Conservation (phyloP, 2,888 invertebrate species). For the Eristalis arbustorum region DNA sequence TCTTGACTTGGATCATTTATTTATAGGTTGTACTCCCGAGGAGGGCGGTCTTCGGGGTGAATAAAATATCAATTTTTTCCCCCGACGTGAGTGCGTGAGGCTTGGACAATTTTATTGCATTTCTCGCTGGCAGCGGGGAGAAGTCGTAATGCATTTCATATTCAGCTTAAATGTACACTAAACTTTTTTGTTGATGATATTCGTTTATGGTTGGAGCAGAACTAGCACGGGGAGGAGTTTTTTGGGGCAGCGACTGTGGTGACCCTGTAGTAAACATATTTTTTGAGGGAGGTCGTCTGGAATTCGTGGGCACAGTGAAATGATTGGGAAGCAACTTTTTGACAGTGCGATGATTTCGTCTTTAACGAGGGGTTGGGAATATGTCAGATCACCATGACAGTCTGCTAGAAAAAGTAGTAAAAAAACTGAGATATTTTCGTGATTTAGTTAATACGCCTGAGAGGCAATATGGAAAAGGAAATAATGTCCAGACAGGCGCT, state of each 20-base stretch:
- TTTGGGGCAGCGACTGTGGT: neutral
- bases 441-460: no score
- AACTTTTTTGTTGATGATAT: neutral
- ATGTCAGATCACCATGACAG: no score
- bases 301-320: no score
- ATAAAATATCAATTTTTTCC: constrained; percentile 59
- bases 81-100: constrained; percentile 4
- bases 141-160: constrained; percentile 20
- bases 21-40: neutral
- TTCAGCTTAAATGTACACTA: neutral
- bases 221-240: neutral
- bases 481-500: no score
- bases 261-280: neutral
- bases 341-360: no score
- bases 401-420: no score
- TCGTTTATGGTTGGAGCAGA: neutral
- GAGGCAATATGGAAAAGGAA: no score
- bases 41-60: constrained; percentile 10
- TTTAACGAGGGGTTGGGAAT: no score
- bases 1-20: constrained; percentile 3
- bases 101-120: constrained; percentile 35
- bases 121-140: neutral
- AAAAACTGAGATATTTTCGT: no score
- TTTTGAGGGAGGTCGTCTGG: no score
- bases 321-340: no score